Conservation (phyloP, 2,888 invertebrate species). For the Caenorhabditis japonica region DNA sequence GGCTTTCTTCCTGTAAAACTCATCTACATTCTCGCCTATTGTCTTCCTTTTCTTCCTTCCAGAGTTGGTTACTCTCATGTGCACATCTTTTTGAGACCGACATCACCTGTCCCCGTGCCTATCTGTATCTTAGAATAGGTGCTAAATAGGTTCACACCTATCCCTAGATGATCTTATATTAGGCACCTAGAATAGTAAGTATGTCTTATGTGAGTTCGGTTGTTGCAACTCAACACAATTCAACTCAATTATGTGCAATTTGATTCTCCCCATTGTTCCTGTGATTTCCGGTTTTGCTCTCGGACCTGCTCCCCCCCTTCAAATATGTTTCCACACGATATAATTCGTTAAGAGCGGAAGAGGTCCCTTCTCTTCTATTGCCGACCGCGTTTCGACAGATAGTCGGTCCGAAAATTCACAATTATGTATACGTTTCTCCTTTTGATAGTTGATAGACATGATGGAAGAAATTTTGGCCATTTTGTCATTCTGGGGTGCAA, state of each 20-base stretch:
- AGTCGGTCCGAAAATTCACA: slow-evolving; percentile 9
- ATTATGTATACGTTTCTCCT: slow-evolving; percentile 34
- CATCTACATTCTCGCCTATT: slow-evolving; percentile 33
- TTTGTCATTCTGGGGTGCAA: too few relatives aligned
- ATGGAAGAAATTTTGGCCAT: too few relatives aligned
- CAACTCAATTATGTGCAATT: slow-evolving; percentile 11
- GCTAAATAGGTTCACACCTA: too few relatives aligned
- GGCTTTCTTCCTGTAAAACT: background rate
- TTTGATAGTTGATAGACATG: slow-evolving; percentile 44
- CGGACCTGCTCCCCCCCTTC: too few relatives aligned
- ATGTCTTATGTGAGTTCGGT: too few relatives aligned
- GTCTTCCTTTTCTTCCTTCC: slow-evolving; percentile 14
- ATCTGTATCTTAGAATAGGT: too few relatives aligned
- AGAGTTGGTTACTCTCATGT: slow-evolving; percentile 6
- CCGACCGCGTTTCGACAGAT: too few relatives aligned
- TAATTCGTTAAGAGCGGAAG: slow-evolving; percentile 7
- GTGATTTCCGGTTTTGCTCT: slow-evolving; percentile 21
- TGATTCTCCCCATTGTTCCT: slow-evolving; percentile 12
- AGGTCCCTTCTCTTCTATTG: background rate
- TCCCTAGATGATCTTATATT: too few relatives aligned
- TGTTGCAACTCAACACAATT: too few relatives aligned
- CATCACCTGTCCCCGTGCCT: slow-evolving; percentile 8
- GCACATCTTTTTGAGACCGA: slow-evolving; percentile 3
- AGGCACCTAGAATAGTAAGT: too few relatives aligned
- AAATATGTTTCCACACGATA: background rate